Conservation (phyloP, 2,113 vertebrate genomes). For the Neoarius graeffei region DNA sequence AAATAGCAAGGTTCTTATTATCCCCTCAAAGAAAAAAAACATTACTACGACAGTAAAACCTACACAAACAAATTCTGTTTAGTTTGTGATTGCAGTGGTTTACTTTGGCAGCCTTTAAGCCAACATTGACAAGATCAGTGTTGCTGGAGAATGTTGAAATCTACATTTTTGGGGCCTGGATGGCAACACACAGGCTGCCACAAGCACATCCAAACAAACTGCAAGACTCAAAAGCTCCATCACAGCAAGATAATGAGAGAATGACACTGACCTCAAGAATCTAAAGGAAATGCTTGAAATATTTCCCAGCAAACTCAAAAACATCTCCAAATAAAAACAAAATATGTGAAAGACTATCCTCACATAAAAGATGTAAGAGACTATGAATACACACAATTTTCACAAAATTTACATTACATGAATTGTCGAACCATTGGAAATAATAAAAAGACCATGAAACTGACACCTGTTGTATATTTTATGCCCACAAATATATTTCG, state of each 20-base stretch:
- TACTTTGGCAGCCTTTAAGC: constrained; percentile 24
- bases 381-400: not conserved
- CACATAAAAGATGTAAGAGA: not conserved
- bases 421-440: not conserved
- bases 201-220: constrained; percentile 53
- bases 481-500: not conserved
- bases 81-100: constrained; percentile 17
- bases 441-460: not conserved
- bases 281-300: constrained; percentile 52
- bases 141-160: constrained; percentile 38
- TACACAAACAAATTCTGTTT: constrained; percentile 33
- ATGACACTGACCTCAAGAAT: constrained; percentile 48
- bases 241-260: constrained; percentile 27
- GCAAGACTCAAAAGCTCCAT: constrained; percentile 21
- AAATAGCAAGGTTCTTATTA: constrained; percentile 27
- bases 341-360: constrained; percentile 6
- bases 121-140: constrained; percentile 13
- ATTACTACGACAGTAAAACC: not conserved
- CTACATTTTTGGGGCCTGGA: constrained; percentile 35
- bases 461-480: not conserved
- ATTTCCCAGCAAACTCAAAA: constrained; percentile 42
- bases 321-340: constrained; percentile 15
- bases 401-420: not conserved
- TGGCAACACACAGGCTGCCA: constrained; percentile 34
- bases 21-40: constrained; percentile 5